A percentile compares a stretch with the other conserved stretches of the same genome.
These are phyloP conservation scores for Lasioglossum pauxillum DNA, from an alignment of 2,888 invertebrate genomes.

Conservation along the genomic window DNA sequence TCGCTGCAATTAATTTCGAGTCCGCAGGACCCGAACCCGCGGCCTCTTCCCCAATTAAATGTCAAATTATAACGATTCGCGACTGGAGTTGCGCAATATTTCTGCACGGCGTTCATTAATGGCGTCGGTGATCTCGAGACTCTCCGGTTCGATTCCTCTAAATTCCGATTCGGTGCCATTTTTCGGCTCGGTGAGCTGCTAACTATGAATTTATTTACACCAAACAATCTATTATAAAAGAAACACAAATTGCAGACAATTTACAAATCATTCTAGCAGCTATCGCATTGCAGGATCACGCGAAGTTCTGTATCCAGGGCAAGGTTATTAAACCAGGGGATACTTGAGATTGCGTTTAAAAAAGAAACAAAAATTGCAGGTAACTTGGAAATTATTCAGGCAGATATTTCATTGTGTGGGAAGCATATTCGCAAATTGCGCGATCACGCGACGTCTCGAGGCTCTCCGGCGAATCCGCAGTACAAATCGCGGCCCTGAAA, in stretches of 20 bases:
- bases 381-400: background rate
- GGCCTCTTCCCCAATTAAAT: background rate
- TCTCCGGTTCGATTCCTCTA: background rate
- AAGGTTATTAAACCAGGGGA: background rate
- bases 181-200: background rate
- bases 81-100: background rate
- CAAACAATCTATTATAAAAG: background rate
- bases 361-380: background rate
- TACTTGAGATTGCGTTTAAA: background rate
- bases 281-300: background rate
- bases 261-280: background rate
- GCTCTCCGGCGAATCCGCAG: background rate
- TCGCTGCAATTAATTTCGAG: slow-evolving; percentile 1
- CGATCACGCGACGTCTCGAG: background rate
- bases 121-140: background rate
- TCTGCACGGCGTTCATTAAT: background rate
- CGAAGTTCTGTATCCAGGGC: background rate
- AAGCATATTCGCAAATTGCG: background rate
- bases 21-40: background rate
- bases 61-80: background rate
- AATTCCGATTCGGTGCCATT: background rate
- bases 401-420: background rate
- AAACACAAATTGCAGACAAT: background rate
- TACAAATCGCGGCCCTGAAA: slow-evolving; percentile 4
- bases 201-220: no score